Percentiles rank a stretch among this genome's conserved stretches.
Conservation (phyloP, 2,888 invertebrate species). For the Eupsilia transversa region DNA sequence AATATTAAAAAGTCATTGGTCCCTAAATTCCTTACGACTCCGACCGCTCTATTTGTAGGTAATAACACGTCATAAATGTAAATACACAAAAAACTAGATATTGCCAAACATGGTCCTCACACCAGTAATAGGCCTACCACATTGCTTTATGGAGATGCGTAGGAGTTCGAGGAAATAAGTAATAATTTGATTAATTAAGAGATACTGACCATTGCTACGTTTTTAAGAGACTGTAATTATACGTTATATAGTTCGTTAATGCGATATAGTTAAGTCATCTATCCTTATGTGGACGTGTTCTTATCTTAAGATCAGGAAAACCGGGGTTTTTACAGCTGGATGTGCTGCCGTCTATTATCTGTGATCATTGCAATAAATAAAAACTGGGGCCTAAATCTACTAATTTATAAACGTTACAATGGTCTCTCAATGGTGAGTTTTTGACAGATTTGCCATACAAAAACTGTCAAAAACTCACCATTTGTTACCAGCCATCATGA, state of each 20-base stretch:
- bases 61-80: constrained; percentile 1
- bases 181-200: constrained; percentile 35
- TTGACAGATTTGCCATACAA: too few relatives aligned
- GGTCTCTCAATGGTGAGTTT: too few relatives aligned
- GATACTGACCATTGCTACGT: constrained; percentile 9
- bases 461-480: too few relatives aligned
- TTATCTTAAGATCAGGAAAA: constrained; percentile 35
- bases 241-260: constrained; percentile 8
- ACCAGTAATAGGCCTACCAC: constrained; percentile 22
- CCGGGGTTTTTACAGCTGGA: constrained; percentile 17
- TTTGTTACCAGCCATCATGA: constrained; percentile 10
- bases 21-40: not conserved
- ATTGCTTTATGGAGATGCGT: constrained; percentile 29
- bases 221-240: constrained; percentile 29
- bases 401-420: too few relatives aligned
- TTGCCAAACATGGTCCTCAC: constrained; percentile 14
- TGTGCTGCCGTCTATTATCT: constrained; percentile 2
- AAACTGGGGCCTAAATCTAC: too few relatives aligned
- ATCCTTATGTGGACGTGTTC: constrained; percentile 17
- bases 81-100: not conserved
- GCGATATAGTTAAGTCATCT: constrained; percentile 32
- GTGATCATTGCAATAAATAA: constrained; percentile 20
- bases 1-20: not conserved
- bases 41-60: not conserved
- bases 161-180: constrained; percentile 44